These are phyloP conservation scores for Oligia strigilis DNA, from an alignment of 2,888 invertebrate species.

Conservation along the genomic window DNA sequence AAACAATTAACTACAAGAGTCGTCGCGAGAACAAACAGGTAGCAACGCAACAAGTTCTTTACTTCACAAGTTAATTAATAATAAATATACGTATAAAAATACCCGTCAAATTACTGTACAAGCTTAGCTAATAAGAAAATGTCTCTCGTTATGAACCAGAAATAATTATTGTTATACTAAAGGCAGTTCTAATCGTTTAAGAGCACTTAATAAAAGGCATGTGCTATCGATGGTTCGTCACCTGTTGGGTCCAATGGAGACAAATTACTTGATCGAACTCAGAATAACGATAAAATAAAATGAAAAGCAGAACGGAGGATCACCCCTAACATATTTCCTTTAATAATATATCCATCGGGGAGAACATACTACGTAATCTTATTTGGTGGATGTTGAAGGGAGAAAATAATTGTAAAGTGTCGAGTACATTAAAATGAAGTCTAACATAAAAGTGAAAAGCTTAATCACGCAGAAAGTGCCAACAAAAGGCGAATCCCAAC, in stretches of 20 bases:
- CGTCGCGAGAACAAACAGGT: slow-evolving; percentile 31
- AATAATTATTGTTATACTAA: not conserved
- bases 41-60: slow-evolving; percentile 61
- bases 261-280: slow-evolving; percentile 30
- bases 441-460: slow-evolving; percentile 44
- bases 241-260: slow-evolving; percentile 53
- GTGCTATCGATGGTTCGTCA: slow-evolving; percentile 23
- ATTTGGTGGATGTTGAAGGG: not conserved
- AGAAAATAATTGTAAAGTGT: slow-evolving; percentile 9
- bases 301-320: slow-evolving; percentile 31
- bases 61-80: not conserved
- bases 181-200: not conserved
- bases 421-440: slow-evolving; percentile 31
- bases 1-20: slow-evolving; percentile 43
- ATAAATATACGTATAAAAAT: not conserved
- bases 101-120: not conserved
- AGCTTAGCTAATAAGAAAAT: not conserved
- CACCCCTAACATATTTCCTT: slow-evolving; percentile 38
- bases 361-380: not conserved
- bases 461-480: slow-evolving; percentile 43
- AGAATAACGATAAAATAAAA: slow-evolving; percentile 24
- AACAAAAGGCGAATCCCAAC: slow-evolving; percentile 47
- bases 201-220: not conserved
- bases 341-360: slow-evolving; percentile 24
- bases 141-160: not conserved